Conservation (phyloP, 2,797 vertebrate genomes). For the Gymnocypris eckloni region DNA sequence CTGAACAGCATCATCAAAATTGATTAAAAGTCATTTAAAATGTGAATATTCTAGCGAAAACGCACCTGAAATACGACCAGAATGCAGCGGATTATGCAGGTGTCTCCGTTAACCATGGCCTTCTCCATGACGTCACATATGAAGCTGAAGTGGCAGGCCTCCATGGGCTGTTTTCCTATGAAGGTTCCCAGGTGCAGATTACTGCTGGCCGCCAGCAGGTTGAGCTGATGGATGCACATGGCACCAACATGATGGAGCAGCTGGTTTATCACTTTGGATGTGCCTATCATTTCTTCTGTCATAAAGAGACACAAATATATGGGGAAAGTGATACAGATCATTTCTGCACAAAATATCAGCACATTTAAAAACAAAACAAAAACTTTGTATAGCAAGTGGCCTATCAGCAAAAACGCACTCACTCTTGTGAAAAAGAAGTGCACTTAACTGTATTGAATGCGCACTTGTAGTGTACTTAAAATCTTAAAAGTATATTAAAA, state of each 20-base stretch:
- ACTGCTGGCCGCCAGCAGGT: conserved; percentile 90
- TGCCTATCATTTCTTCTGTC: conserved; percentile 90
- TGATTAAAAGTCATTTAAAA: not conserved
- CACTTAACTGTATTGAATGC: not conserved
- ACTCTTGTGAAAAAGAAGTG: not conserved
- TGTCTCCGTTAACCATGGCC: conserved; percentile 96
- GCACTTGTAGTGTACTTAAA: not conserved
- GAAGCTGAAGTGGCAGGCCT: conserved; percentile 94
- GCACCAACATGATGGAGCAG: conserved; percentile 97
- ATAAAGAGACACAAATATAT: not conserved
- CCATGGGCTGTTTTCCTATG: conserved; percentile 94
- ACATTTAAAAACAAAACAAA: not conserved
- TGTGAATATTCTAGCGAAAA: not conserved
- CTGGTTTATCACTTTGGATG: conserved; percentile 95
- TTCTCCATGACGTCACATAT: conserved; percentile 99
- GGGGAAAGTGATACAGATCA: not conserved
- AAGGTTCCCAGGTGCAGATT: conserved; percentile 88
- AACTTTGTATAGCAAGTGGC: not conserved
- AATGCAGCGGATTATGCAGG: conserved; percentile 96
- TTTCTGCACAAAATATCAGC: not conserved
- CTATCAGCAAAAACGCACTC: not conserved
- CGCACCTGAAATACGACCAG: conserved; percentile 96
- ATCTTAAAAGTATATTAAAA: not conserved
- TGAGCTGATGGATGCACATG: conserved; percentile 99
- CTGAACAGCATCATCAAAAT: not conserved